phyloP scores from a whole-genome alignment of 1,140 invertebrate species.

The Trichonephila clavipes region DNA sequence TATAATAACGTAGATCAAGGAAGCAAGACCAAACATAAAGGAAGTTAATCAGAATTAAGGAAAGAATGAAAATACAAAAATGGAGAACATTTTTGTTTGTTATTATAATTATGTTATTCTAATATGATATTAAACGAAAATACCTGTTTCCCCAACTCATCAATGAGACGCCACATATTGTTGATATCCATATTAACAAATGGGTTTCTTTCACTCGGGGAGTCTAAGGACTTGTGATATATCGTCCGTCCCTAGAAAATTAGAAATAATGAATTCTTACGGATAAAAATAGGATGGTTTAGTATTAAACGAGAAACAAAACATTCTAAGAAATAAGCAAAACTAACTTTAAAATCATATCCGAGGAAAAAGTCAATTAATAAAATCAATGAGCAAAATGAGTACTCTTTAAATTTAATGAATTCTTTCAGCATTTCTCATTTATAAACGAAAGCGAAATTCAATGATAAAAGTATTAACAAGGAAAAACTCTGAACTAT shows the following conservation, averaged over 20 bases:
- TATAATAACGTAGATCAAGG: no score
- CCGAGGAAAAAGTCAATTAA: background rate
- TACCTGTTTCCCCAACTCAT: conserved; percentile 78
- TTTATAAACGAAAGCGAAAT: no score
- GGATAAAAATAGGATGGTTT: background rate
- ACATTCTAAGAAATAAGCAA: no score
- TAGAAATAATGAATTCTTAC: background rate
- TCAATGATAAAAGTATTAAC: no score
- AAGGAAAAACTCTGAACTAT: no score
- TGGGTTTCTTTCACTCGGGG: conserved; percentile 11
- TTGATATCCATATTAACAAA: conserved; percentile 77
- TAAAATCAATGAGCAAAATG: background rate
- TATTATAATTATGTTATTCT: background rate
- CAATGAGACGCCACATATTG: conserved; percentile 77
- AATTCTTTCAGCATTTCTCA: background rate
- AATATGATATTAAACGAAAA: background rate
- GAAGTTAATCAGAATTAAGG: no score
- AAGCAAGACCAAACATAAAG: no score
- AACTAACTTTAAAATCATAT: background rate
- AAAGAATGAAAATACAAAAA: no score
- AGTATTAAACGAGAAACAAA: no score
- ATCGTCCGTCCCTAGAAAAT: conserved; percentile 41
- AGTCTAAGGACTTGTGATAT: background rate
- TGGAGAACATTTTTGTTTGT: conserved; percentile 42
- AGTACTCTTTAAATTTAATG: background rate